A percentile compares a stretch with the other conserved stretches of the same genome.
phyloP scores from a whole-genome alignment of 2,888 invertebrate species.

The Chouioia cunea region DNA sequence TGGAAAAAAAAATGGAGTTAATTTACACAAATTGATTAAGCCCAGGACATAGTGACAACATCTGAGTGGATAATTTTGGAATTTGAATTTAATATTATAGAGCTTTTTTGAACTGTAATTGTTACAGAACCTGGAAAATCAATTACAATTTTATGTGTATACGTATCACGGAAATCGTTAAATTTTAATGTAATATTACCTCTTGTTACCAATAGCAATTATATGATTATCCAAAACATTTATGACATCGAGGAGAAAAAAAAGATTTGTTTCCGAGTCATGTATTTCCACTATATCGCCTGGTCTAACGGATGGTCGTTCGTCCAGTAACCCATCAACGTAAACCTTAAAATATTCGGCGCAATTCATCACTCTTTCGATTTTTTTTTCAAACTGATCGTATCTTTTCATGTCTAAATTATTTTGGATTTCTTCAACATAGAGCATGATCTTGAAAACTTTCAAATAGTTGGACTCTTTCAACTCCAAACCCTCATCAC shows the following conservation, averaged over 20 bases:
- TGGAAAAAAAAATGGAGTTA: slow-evolving; percentile 46
- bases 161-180: background rate
- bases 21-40: slow-evolving; percentile 35
- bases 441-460: slow-evolving; percentile 37
- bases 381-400: slow-evolving; percentile 6
- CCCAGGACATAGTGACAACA: slow-evolving; percentile 50
- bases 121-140: slow-evolving; percentile 25
- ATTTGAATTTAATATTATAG: slow-evolving; percentile 48
- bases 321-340: slow-evolving; percentile 32
- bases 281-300: slow-evolving; percentile 25
- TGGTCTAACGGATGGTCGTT: slow-evolving; percentile 31
- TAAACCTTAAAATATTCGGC: slow-evolving; percentile 17
- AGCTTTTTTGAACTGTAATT: background rate
- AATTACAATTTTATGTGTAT: background rate
- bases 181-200: slow-evolving; percentile 14
- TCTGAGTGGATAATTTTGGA: slow-evolving; percentile 46
- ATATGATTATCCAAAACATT: slow-evolving; percentile 27
- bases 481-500: background rate
- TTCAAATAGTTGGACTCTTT: slow-evolving; percentile 27
- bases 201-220: slow-evolving; percentile 1
- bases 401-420: slow-evolving; percentile 36
- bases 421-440: slow-evolving; percentile 42
- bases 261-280: background rate
- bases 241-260: slow-evolving; percentile 6
- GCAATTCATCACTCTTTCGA: background rate